Evolutionary conservation across 2,797 vertebrate genomes (phyloP).

Genomic region (Nannoperca obscura): DNA sequence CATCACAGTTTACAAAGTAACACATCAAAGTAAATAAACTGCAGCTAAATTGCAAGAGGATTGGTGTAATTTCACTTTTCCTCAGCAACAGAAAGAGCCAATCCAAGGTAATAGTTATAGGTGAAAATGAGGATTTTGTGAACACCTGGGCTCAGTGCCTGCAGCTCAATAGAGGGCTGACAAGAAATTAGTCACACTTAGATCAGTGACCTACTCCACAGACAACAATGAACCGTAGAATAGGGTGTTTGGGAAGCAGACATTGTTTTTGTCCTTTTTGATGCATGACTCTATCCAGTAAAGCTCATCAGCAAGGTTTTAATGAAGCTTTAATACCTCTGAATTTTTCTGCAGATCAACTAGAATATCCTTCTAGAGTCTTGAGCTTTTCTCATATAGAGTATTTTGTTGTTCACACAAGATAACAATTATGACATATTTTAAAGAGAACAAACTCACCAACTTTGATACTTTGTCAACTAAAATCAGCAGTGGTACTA

Average conservation of each 20-base stretch:
- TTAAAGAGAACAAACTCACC: neutral
- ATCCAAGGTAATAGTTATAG: conserved; percentile 16
- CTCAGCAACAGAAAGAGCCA: conserved; percentile 17
- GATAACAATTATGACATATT: neutral
- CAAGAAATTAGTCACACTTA: conserved; percentile 75
- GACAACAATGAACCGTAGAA: conserved; percentile 44
- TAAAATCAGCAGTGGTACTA: neutral
- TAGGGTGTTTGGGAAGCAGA: conserved; percentile 30
- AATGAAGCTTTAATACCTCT: neutral
- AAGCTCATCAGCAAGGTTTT: conserved; percentile 20
- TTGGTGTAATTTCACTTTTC: neutral
- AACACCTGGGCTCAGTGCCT: conserved; percentile 55
- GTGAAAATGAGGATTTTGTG: conserved; percentile 4
- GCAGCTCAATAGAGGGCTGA: conserved; percentile 56
- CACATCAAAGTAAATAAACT: conserved; percentile 19
- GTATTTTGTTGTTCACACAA: neutral
- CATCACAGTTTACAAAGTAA: conserved; percentile 21
- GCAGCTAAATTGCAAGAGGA: conserved; percentile 14
- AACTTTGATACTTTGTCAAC: neutral
- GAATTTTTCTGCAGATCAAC: conserved; percentile 3
- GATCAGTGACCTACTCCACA: conserved; percentile 54
- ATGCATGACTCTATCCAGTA: conserved; percentile 12
- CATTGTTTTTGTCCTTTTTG: conserved; percentile 42
- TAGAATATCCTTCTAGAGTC: neutral
- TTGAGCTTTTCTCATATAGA: neutral